These are phyloP conservation scores for Brenthis hecate DNA, from an alignment of 2,888 invertebrate species.

Conservation along the genomic window DNA sequence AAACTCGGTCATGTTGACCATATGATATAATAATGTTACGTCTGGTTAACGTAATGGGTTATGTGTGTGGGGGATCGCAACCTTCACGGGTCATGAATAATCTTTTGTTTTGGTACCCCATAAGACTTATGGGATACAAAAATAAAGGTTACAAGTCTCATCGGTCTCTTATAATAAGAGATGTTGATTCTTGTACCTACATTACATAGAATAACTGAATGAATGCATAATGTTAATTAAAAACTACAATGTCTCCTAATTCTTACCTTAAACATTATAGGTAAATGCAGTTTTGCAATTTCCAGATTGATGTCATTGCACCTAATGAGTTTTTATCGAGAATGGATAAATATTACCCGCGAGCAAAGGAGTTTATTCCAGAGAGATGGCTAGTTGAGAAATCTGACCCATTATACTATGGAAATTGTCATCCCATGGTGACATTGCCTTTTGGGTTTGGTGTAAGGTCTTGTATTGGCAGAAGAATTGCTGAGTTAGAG, in stretches of 20 bases:
- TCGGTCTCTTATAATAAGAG: no score
- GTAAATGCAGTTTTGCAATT: constrained; percentile 33
- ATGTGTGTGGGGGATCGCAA: no score
- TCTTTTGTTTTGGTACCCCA: no score
- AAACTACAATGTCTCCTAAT: background rate
- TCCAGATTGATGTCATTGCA: constrained; percentile 88
- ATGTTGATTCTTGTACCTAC: no score
- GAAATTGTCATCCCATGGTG: constrained; percentile 82
- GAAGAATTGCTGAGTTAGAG: constrained; percentile 88
- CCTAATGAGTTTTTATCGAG: constrained; percentile 86
- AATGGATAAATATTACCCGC: constrained; percentile 79
- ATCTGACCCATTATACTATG: constrained; percentile 65
- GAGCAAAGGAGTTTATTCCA: constrained; percentile 82
- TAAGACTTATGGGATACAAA: no score
- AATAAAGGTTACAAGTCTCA: no score
- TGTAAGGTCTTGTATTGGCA: constrained; percentile 86
- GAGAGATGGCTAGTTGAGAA: constrained; percentile 86
- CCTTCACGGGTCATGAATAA: no score
- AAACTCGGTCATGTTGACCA: no score
- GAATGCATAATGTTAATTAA: background rate
- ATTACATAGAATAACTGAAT: background rate
- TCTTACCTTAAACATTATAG: no score
- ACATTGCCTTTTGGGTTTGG: constrained; percentile 87
- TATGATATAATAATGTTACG: no score
- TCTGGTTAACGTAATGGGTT: no score